phyloP scores from a whole-genome alignment of 1,140 invertebrate genomes.

The Centruroides sculpturatus region DNA sequence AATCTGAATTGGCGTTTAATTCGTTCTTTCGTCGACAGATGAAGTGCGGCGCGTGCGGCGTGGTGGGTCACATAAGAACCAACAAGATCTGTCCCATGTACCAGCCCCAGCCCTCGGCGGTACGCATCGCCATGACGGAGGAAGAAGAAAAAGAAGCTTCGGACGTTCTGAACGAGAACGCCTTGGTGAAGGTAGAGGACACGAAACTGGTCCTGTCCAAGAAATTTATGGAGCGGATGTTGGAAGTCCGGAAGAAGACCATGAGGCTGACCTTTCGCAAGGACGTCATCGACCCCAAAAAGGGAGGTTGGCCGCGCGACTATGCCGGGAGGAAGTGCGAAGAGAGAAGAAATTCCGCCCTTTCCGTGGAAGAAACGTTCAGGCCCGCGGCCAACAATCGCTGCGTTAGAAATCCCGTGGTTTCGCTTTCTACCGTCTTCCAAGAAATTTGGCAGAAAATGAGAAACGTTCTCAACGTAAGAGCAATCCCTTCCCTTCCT shows the following conservation, averaged over 20 bases:
- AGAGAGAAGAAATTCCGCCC: constrained; percentile 32
- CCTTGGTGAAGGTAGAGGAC: constrained; percentile 80
- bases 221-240: constrained; percentile 44
- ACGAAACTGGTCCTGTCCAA: constrained; percentile 28
- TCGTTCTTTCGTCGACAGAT: constrained; percentile 26
- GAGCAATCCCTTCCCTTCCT: too few species aligned
- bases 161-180: constrained; percentile 51
- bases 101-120: constrained; percentile 42
- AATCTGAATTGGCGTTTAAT: too few species aligned
- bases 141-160: constrained; percentile 60
- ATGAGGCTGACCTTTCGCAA: constrained; percentile 71
- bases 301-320: constrained; percentile 63
- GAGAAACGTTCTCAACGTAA: too few species aligned
- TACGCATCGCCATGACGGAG: constrained; percentile 59
- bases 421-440: too few species aligned
- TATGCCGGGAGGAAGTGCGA: constrained; percentile 70
- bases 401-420: too few species aligned
- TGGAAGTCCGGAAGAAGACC: constrained; percentile 60
- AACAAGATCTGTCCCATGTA: constrained; percentile 93
- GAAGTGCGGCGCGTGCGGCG: constrained; percentile 87
- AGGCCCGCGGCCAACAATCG: constrained; percentile 84
- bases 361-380: constrained; percentile 68
- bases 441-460: too few species aligned
- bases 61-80: constrained; percentile 64
- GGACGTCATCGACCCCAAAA: constrained; percentile 48